Base-by-base conservation (phyloP, 2,888 invertebrate species). In the Drosophila kambysellisi region DNA sequence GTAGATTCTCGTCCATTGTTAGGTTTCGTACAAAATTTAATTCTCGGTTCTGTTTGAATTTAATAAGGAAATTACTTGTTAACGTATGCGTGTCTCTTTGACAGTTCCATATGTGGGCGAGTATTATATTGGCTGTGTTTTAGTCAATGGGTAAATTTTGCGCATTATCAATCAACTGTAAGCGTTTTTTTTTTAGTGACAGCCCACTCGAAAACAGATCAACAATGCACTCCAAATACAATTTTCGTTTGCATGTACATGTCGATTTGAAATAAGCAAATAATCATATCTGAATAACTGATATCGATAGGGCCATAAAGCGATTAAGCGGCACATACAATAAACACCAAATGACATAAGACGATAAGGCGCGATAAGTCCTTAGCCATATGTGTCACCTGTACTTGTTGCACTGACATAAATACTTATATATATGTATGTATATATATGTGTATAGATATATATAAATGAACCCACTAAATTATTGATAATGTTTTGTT, bases 51-150 rank as follows among this genome's bases (percentile, higher is more conserved):
- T 50, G 50, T 50, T 9, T 78, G 63, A 78, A 85, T 83, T 85
- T 83, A 87, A 87, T 87, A 79, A 85, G 87, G 87, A 87, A 87
- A 85, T 78, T 66, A 70, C 88, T 90, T 62, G 86, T 87, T 87
- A 90, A 81, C 56, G 64, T n/a, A 50, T 53, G 76, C 79, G 56
- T 69, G 56, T 39, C 56, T 25, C 41, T 56, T 4, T 41, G 53
- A 53, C 56, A 12, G 15, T 9, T 37, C 29, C 17, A 29, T 37
- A 35, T 72, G 48, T 64, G 77, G 64, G 70, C 54, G 56, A 39
- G 29, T 39, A 48, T 70, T 39, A 51, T 46, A 48, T 57, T 53
- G 15, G 25, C 5, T 46, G 20, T 64, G 33, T 64, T 54, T 62
- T 17, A 48, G 11, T 72, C 52, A 68, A 61, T 59, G 54, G 35